Conservation (phyloP, 2,888 invertebrate genomes). For the Leptura quadrifasciata region DNA sequence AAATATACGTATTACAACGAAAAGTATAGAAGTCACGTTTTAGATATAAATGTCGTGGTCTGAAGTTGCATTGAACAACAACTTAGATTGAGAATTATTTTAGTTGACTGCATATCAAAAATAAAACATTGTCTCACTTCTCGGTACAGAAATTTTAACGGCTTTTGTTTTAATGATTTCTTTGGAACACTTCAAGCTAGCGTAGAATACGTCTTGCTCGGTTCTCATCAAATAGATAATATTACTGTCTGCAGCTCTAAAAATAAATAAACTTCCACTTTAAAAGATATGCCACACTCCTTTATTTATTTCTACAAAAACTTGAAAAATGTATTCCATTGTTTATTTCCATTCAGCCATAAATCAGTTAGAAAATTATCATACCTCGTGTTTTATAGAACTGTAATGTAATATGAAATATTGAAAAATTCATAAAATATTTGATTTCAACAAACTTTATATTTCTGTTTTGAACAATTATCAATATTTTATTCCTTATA, state of each 20-base stretch:
- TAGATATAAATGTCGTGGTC: too few relatives aligned
- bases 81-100: too few relatives aligned
- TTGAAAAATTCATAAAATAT: not conserved
- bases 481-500: too few relatives aligned
- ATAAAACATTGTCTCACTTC: not conserved
- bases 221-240: not conserved
- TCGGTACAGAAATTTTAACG: not conserved
- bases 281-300: not conserved
- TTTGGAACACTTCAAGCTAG: not conserved
- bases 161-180: not conserved
- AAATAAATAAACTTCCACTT: not conserved
- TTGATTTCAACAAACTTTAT: not conserved
- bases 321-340: not conserved
- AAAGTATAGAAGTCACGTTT: too few relatives aligned
- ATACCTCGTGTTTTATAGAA: not conserved
- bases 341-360: not conserved
- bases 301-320: not conserved
- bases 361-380: slow-evolving; percentile 1
- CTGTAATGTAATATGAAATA: not conserved
- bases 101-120: too few relatives aligned
- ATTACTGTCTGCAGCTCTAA: not conserved
- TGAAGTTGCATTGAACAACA: too few relatives aligned
- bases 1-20: too few relatives aligned
- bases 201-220: not conserved
- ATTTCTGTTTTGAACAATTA: too few relatives aligned